A percentile compares a stretch with the other conserved stretches of the same genome.
Evolutionary conservation across 35 echinoderm and acorn worm genomes (phyloP).

Genomic region (Apostichopus californicus): DNA sequence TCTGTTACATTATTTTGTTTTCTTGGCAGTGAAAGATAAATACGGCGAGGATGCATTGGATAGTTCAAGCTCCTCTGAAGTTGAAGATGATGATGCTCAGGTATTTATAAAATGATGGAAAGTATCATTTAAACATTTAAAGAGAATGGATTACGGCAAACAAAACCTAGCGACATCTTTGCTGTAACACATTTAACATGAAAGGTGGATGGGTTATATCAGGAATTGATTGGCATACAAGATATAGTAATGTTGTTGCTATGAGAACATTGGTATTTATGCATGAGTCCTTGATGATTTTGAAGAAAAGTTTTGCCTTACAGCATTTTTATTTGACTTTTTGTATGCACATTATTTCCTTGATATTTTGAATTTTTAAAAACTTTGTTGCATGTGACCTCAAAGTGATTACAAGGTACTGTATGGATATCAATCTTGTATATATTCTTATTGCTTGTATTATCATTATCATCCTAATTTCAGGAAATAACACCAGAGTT

Average conservation of each 20-base stretch:
- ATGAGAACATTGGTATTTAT: too few relatives aligned
- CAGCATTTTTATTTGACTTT: too few relatives aligned
- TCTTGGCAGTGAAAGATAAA: constrained; percentile 65
- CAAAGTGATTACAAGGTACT: neutral
- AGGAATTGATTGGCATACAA: too few relatives aligned
- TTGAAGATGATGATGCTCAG: constrained; percentile 90
- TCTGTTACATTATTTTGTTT: neutral
- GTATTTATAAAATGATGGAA: constrained; percentile 15
- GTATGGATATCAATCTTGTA: neutral
- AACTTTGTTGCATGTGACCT: neutral
- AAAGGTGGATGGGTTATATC: too few relatives aligned
- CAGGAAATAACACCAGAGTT: constrained; percentile 82
- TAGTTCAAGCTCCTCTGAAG: constrained; percentile 80
- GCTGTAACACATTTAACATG: too few relatives aligned
- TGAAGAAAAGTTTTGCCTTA: too few relatives aligned
- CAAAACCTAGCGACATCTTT: too few relatives aligned
- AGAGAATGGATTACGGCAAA: too few relatives aligned
- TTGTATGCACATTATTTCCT: too few relatives aligned
- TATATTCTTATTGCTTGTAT: constrained; percentile 6
- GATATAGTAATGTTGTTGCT: too few relatives aligned
- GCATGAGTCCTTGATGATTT: too few relatives aligned
- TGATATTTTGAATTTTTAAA: neutral
- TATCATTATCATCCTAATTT: neutral
- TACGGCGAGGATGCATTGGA: constrained; percentile 77
- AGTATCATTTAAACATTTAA: neutral